These are phyloP conservation scores for Lepidothrix coronata DNA, from an alignment of 2,113 vertebrate genomes.

Conservation along the genomic window DNA sequence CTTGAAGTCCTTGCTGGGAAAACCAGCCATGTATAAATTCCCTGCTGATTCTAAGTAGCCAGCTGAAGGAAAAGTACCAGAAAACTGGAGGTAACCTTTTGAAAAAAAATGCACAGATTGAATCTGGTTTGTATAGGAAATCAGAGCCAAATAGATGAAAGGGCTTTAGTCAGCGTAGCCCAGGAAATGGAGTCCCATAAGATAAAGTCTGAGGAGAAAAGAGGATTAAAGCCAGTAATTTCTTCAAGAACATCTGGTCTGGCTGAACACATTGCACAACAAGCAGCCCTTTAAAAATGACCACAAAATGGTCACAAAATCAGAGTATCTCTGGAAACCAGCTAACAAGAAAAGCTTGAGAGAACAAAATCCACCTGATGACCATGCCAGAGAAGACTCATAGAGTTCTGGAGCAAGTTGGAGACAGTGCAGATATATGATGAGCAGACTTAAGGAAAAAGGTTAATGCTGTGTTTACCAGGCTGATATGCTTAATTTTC, in stretches of 20 bases:
- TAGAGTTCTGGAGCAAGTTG: not conserved
- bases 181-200: not conserved
- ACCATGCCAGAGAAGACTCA: not conserved
- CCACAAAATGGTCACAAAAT: not conserved
- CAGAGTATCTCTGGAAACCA: not conserved
- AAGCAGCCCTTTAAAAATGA: not conserved
- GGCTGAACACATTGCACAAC: not conserved
- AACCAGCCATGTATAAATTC: not conserved
- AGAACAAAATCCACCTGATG: not conserved
- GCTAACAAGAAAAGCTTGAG: not conserved
- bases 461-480: not conserved
- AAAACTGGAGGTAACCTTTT: constrained; percentile 6
- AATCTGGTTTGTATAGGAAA: constrained; percentile 26
- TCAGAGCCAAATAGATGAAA: not conserved
- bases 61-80: not conserved
- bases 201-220: constrained; percentile 21
- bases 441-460: not conserved
- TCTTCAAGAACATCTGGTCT: constrained; percentile 38
- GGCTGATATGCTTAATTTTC: not conserved
- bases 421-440: not conserved
- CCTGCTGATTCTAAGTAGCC: not conserved
- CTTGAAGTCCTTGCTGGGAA: not conserved
- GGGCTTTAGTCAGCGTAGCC: not conserved
- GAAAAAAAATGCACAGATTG: not conserved
- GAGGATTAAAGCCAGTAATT: constrained; percentile 20